These are phyloP conservation scores for Pammene aurita DNA, from an alignment of 2,888 invertebrate species.

Conservation along the genomic window DNA sequence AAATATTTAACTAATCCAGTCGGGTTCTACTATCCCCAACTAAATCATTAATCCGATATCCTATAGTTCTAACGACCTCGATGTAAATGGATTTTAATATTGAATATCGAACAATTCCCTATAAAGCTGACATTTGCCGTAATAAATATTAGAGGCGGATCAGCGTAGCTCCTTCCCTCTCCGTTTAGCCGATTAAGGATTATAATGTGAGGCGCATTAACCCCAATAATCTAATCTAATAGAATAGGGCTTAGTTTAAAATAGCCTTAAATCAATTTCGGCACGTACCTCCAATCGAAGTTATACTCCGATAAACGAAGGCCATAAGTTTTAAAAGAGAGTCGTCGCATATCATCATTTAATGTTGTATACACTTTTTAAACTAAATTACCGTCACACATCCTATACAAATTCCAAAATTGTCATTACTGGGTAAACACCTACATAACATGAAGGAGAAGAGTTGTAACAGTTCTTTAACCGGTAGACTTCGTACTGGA, in stretches of 20 bases:
- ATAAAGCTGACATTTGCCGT: slow-evolving; percentile 5
- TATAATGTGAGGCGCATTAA: slow-evolving; percentile 59
- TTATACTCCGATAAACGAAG: slow-evolving; percentile 35
- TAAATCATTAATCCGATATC: background rate
- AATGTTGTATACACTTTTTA: too few species aligned
- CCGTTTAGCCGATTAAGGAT: slow-evolving; percentile 41
- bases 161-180: slow-evolving; percentile 1
- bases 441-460: too few species aligned
- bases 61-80: background rate
- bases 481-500: too few species aligned
- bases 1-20: background rate
- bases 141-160: slow-evolving; percentile 25
- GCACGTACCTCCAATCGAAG: slow-evolving; percentile 59
- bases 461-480: too few species aligned
- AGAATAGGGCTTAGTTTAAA: slow-evolving; percentile 68
- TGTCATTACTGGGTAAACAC: too few species aligned
- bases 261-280: slow-evolving; percentile 72
- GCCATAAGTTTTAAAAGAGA: background rate
- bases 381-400: too few species aligned
- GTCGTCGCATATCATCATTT: too few species aligned
- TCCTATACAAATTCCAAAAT: too few species aligned
- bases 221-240: slow-evolving; percentile 67
- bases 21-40: background rate
- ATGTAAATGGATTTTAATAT: slow-evolving; percentile 11
- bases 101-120: slow-evolving; percentile 15